These are phyloP conservation scores for Acromyrmex charruanus DNA, from an alignment of 1,140 invertebrate species.

Conservation along the genomic window DNA sequence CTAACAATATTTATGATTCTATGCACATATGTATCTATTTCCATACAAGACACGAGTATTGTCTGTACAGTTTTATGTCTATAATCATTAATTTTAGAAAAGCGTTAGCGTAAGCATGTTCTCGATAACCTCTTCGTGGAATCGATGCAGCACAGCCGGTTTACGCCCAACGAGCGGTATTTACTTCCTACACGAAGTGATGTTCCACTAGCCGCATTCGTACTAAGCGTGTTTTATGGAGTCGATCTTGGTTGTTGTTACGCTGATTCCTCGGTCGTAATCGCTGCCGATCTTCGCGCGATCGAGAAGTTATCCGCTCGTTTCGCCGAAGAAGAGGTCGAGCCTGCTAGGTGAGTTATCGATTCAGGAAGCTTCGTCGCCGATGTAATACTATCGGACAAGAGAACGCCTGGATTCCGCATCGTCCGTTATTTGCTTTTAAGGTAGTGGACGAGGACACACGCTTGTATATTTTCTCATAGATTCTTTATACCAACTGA, in stretches of 20 bases:
- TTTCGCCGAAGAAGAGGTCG: constrained; percentile 19
- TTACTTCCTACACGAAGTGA: constrained; percentile 15
- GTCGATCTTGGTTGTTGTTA: constrained; percentile 58
- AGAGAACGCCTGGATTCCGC: background rate
- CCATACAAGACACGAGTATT: background rate
- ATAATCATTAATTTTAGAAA: constrained; percentile 3
- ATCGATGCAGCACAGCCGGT: background rate
- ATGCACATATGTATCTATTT: background rate
- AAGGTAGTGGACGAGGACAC: constrained; percentile 64
- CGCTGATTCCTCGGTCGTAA: constrained; percentile 55
- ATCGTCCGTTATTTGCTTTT: constrained; percentile 65
- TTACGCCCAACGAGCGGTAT: constrained; percentile 39
- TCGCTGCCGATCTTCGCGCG: constrained; percentile 42
- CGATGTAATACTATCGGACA: background rate
- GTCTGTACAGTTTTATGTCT: background rate
- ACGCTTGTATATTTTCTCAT: constrained; percentile 73
- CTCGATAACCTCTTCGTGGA: background rate
- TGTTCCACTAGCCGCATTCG: constrained; percentile 23
- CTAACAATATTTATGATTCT: background rate
- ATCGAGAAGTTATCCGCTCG: constrained; percentile 19
- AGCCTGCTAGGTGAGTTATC: background rate
- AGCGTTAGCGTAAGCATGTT: constrained; percentile 38
- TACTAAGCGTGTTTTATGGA: constrained; percentile 55
- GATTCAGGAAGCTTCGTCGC: constrained; percentile 42
- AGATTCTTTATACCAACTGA: constrained; percentile 26